phyloP scores from a whole-genome alignment of 2,888 invertebrate genomes.

The Plebejus anna region DNA sequence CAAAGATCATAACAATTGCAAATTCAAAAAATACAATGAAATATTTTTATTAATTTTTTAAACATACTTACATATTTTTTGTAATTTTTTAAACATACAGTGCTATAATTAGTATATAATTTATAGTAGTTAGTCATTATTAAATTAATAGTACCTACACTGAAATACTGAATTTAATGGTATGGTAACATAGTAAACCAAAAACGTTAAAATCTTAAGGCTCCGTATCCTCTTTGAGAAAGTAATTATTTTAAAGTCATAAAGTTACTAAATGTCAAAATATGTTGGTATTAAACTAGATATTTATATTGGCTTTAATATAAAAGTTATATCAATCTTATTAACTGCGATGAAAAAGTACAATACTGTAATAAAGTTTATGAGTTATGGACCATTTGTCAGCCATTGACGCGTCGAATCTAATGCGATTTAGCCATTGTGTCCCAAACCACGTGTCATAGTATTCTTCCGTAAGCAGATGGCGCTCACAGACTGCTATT shows the following conservation, averaged over 20 bases:
- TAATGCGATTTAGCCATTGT: constrained; percentile 61
- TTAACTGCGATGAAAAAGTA: constrained; percentile 11
- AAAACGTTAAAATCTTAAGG: not conserved
- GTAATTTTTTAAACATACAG: too few species aligned
- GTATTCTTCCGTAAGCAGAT: constrained; percentile 55
- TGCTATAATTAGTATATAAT: too few species aligned
- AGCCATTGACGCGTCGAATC: constrained; percentile 61
- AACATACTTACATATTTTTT: too few species aligned
- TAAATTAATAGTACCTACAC: too few species aligned
- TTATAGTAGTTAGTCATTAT: too few species aligned
- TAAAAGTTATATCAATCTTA: not conserved
- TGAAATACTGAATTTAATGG: too few species aligned
- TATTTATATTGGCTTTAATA: constrained; percentile 6
- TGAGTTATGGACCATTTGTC: constrained; percentile 62
- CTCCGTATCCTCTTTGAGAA: not conserved
- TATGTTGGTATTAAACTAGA: not conserved
- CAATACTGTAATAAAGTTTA: constrained; percentile 50
- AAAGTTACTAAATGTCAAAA: not conserved
- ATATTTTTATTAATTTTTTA: not conserved
- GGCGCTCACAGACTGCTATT: constrained; percentile 51
- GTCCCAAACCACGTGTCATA: constrained; percentile 59
- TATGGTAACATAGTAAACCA: too few species aligned
- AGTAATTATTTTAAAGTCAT: not conserved
- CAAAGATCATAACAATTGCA: constrained; percentile 35
- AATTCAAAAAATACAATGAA: not conserved